These are phyloP conservation scores for Ctenoplectra terminalis DNA, from an alignment of 1,140 invertebrate species.

Conservation along the genomic window DNA sequence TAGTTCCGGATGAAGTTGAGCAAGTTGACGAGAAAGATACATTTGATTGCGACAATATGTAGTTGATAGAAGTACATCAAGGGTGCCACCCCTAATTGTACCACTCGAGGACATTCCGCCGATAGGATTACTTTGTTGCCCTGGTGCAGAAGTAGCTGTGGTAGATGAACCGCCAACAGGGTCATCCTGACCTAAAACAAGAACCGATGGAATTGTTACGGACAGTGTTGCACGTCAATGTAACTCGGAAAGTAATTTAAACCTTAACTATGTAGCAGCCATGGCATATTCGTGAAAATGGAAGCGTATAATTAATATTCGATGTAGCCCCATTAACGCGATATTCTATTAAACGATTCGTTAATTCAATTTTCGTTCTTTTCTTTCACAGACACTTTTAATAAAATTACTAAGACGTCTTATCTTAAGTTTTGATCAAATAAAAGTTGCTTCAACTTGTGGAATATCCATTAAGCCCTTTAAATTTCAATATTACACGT, in stretches of 20 bases:
- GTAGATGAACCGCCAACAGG: constrained; percentile 72
- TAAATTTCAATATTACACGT: background rate
- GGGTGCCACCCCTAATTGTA: constrained; percentile 85
- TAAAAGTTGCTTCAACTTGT: background rate
- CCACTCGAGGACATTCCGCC: constrained; percentile 62
- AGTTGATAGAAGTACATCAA: constrained; percentile 92
- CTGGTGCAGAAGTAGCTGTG: constrained; percentile 58
- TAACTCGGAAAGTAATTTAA: background rate
- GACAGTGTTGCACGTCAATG: background rate
- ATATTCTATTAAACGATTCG: background rate
- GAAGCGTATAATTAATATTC: background rate
- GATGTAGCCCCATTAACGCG: background rate
- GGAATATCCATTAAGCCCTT: background rate
- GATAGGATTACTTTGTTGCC: constrained; percentile 65
- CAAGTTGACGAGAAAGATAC: constrained; percentile 95
- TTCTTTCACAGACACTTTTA: background rate
- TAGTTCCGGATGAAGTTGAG: constrained; percentile 96
- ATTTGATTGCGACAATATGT: constrained; percentile 96
- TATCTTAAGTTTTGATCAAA: background rate
- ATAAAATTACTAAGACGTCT: background rate
- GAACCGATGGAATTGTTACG: background rate
- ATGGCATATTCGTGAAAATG: background rate
- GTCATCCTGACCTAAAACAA: constrained; percentile 84
- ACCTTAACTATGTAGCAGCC: background rate
- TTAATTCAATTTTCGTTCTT: background rate